Conservation (phyloP, 2,113 vertebrate species). For the Caloenas nicobarica region DNA sequence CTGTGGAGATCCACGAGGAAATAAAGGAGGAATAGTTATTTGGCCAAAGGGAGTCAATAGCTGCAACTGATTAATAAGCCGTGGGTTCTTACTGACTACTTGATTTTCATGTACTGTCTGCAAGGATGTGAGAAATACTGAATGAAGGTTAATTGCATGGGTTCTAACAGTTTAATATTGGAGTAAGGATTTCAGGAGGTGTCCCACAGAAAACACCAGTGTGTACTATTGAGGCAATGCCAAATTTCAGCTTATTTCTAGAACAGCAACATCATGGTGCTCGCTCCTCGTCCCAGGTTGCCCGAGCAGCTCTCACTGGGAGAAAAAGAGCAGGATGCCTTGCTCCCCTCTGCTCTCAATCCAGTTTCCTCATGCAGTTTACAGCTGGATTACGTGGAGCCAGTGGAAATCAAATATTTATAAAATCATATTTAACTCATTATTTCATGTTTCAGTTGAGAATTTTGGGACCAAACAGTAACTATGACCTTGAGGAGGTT, state of each 20-base stretch:
- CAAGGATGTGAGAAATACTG: neutral
- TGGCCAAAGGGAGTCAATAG: neutral
- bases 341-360: neutral
- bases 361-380: neutral
- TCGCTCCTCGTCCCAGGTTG: neutral
- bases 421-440: conserved; percentile 38
- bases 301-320: neutral
- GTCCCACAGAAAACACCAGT: neutral
- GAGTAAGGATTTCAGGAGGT: neutral
- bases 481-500: neutral
- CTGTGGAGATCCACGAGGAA: neutral
- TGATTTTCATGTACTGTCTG: neutral
- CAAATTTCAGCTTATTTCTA: neutral
- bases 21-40: neutral
- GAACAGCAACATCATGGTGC: neutral
- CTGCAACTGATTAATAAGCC: neutral
- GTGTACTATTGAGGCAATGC: neutral
- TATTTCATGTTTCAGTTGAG: conserved; percentile 15
- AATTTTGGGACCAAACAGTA: neutral
- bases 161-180: neutral
- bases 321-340: conserved; percentile 13
- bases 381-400: neutral
- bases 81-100: neutral
- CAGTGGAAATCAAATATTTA: conserved; percentile 52
- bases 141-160: neutral